Conservation (phyloP, 2,797 vertebrate genomes). For the Amniataba percoides region DNA sequence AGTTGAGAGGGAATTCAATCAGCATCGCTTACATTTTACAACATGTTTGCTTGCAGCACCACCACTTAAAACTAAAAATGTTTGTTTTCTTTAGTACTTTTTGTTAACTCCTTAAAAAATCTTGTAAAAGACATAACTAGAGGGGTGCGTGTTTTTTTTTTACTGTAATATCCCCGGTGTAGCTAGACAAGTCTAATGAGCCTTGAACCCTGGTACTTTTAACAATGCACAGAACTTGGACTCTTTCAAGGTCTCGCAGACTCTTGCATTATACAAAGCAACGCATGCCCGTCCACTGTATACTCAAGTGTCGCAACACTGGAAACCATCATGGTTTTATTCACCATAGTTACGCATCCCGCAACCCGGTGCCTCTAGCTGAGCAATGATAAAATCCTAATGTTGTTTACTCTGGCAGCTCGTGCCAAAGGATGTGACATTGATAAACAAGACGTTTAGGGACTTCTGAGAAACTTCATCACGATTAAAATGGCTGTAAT, state of each 20-base stretch:
- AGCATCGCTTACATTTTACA: background rate
- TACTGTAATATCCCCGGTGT: background rate
- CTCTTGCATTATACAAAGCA: background rate
- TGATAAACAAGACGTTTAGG: background rate
- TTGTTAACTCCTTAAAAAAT: background rate
- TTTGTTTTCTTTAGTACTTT: background rate
- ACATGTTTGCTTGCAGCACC: background rate
- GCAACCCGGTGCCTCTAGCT: background rate
- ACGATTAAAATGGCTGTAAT: background rate
- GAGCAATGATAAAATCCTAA: background rate
- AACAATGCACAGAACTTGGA: background rate
- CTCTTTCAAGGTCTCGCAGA: background rate
- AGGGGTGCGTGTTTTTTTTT: background rate
- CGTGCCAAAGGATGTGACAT: background rate
- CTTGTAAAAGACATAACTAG: background rate
- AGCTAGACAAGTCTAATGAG: background rate
- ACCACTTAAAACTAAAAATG: background rate
- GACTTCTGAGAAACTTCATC: background rate
- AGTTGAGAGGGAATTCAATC: slow-evolving; percentile 1
- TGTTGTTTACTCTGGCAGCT: background rate
- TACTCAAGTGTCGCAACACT: background rate
- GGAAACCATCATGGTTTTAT: background rate
- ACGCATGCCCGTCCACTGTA: background rate
- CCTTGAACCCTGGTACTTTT: background rate
- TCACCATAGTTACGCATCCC: background rate